Base-by-base conservation (phyloP, 2,113 vertebrate genomes). In the Lates calcarifer region DNA sequence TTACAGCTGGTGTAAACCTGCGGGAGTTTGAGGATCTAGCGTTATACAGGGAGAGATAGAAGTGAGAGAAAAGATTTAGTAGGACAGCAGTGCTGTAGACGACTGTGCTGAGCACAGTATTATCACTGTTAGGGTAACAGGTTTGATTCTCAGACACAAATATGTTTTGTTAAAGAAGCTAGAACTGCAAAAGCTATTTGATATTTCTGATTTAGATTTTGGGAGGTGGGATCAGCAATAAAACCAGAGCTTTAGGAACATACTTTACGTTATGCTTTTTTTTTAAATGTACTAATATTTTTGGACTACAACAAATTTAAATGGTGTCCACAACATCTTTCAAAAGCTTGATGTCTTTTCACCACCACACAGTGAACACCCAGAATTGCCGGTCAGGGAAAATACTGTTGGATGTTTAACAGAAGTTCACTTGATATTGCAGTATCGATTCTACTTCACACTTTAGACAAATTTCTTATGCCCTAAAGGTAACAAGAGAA, bases 401-500 rank as follows among this genome's bases (percentile, higher is more conserved):
- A 90, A 87, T 70, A 86, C 69, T 74, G 78, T 77, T 65, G 53
- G 77, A 91, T 91, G 90, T 88, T 90, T 82, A 90, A 92, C 90
- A 84, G 87, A 86, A 65, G 79, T 84, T 85, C 71, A 70, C 82
- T 89, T 91, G 85, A 90, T 90, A 90, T 90, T 89, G 82, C 84
- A 49, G 76, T 92, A 93, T 93, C 81, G 92, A 93, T 93, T 91
- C 66, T 61, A 70, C 82, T 63, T 74, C 66, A 77, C 77, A 82
- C 86, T 90, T 89, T 74, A 89, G 82, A 90, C 74, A 87, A 81
- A 91, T 77, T 81, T 81, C 75, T 67, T 74, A 31, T 87, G 85
- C 83, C 90, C 82, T 86, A 24, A 90, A 89, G 91, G 88, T 89
- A 93, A 92, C 82, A 86, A 87, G 63, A 89, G 80, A 89, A 92